Evolutionary conservation across 2,797 vertebrate genomes (phyloP), one percentile per base, ranked within the genome.

Genomic region (Manis javanica): DNA sequence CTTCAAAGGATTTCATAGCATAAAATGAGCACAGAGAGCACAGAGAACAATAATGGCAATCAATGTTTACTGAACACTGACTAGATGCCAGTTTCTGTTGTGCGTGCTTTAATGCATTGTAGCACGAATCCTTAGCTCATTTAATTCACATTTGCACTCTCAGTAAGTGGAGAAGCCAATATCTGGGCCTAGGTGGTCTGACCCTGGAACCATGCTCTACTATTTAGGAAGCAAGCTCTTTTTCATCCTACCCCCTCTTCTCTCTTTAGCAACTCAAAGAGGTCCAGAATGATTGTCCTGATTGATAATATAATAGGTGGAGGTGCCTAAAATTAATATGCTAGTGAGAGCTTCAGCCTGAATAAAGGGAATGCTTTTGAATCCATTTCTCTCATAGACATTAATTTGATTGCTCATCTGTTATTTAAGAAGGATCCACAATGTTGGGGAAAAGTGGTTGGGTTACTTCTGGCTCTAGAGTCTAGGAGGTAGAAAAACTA

Each of bases 331-430:
- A 39, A 39, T 39, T 37, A 31, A 61, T 42, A 19, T 49, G 29
- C 57, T 53, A 57, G 23, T n/a, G 16, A 37, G 10, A 91, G 49
- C 16, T 55, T 81, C 42, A 68, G 59, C 7, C 75, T 79, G 59
- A 46, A 29, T 2, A 18, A 6, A 81, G 19, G 21, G 4, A 7
- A 13, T n/a, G 1, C 12, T 68, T 78, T 53, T 12, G 31, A 12
- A 3, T 37, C 2, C 31, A 16, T 89, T 86, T 83, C 46, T 91
- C n/a, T 92, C 34, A 81, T 46, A 83, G 34, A 1, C 0, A 87
- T 74, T 95, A 91, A 59, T 86, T 46, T 90, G 18, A 64, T 19
- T 81, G 34, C 51, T 51, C 6, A 72, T 91, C 93, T 93, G 59
- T 71, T 74, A 53, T 37, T 83, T 87, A 87, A 81, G 4, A 61